These are phyloP conservation scores for Zygogramma bicolorata DNA, from an alignment of 2,888 invertebrate species.

Conservation along the genomic window DNA sequence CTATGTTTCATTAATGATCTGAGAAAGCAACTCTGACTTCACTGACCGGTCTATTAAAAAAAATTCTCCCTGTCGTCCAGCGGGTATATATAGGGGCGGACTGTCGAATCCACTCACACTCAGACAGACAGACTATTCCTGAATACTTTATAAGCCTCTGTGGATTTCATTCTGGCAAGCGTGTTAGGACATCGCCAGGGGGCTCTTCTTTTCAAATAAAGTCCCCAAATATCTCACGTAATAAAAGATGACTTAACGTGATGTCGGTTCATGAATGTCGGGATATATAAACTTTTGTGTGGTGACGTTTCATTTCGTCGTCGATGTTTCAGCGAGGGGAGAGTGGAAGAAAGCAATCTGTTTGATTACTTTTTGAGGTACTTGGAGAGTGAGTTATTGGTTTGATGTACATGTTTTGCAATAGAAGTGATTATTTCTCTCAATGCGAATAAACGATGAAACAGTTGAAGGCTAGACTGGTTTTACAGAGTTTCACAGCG, in stretches of 20 bases:
- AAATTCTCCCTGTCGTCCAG: background rate
- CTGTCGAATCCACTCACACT: background rate
- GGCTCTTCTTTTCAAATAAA: background rate
- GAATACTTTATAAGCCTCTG: slow-evolving; percentile 9
- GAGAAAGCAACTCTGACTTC: no score
- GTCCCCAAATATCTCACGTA: slow-evolving; percentile 14
- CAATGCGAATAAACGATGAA: no score
- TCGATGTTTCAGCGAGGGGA: background rate
- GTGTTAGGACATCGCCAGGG: background rate
- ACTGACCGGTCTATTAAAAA: background rate
- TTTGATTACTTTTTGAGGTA: background rate
- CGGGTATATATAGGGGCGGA: background rate
- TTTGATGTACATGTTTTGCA: no score
- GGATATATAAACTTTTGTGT: slow-evolving; percentile 14
- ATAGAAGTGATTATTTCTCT: no score
- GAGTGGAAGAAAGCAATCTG: background rate
- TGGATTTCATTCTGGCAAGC: background rate
- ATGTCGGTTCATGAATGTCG: slow-evolving; percentile 20
- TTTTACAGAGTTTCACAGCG: no score
- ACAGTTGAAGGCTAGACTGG: no score
- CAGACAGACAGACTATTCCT: background rate
- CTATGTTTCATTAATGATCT: no score
- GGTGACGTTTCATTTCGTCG: background rate
- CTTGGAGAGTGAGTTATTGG: no score
- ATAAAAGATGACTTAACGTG: slow-evolving; percentile 26